Base-by-base conservation (phyloP, 2,888 invertebrate genomes). In the Brachypalpus laphriformis region DNA sequence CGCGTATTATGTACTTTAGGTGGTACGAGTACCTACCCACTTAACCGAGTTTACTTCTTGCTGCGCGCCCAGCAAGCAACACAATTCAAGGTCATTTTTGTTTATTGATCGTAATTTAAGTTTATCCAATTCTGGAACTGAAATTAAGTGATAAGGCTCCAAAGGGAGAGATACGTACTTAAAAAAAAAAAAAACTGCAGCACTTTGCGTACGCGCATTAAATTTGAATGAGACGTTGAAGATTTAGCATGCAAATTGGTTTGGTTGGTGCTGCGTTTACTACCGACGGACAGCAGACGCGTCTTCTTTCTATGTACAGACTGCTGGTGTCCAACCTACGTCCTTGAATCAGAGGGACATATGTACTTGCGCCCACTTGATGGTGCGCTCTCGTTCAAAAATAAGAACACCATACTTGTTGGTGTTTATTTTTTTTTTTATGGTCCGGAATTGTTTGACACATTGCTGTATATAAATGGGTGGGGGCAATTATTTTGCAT, bases 21-120 rank as follows among this genome's bases (percentile, higher is more conserved):
- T 34, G 14, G 54, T 40, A 40, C 2, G 9, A n/a, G 22, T 47
- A 66, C 45, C 82, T 54, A 47, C 31, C 61, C 72, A 82, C 82
- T 80, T 83, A 83, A 83, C 83, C 83, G 83, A 83, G 80, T 83
- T 83, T 80, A 80, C 68, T 56, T 80, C 57, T 47, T 51, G 63
- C 31, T 49, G 66, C 42, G 34, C 34, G 34, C 34, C 51, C 63
- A 68, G 47, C 61, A 63, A 49, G 42, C 54, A 70, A 51, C 49
- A 57, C 49, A 59, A 78, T 83, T 83, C 83, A 83, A 83, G 83
- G 83, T 83, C 83, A 83, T 74, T 83, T 83, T 75, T 83, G 83
- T 83, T 83, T 83, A 80, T 83, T 63, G 63, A 74, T 42, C 70
- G 51, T 74, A 68, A 74, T 51, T 63, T 74, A 61, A 37, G 56